Conservation (phyloP, 2,797 vertebrate species). For the Odontamblyopus lacepedii region DNA sequence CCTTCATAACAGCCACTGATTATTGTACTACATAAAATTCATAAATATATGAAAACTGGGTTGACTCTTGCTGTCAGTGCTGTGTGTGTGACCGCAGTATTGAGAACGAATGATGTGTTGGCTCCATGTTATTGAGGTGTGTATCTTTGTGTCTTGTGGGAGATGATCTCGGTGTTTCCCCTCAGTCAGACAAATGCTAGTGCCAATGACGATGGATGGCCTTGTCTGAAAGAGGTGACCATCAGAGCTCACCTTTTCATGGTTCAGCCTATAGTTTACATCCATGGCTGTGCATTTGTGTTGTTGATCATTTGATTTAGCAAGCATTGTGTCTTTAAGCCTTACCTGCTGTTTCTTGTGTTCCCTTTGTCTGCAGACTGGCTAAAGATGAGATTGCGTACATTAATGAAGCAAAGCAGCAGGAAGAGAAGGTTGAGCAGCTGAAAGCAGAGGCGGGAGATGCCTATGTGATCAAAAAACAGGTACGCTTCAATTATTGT, state of each 20-base stretch:
- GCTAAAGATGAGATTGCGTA: slow-evolving; percentile 90
- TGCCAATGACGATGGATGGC: slow-evolving; percentile 58
- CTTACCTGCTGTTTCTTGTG: slow-evolving; percentile 15
- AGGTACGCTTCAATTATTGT: slow-evolving; percentile 71
- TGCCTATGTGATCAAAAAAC: slow-evolving; percentile 91
- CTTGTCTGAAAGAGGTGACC: slow-evolving; percentile 54
- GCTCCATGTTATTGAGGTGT: slow-evolving; percentile 69
- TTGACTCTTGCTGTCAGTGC: not conserved
- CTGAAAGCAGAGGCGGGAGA: slow-evolving; percentile 87
- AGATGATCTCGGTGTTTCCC: slow-evolving; percentile 59
- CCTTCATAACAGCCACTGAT: not conserved
- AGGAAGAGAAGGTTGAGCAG: slow-evolving; percentile 90
- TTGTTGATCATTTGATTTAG: slow-evolving; percentile 37
- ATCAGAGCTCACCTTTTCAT: slow-evolving; percentile 39
- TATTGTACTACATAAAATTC: not conserved
- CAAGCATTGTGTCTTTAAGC: slow-evolving; percentile 29
- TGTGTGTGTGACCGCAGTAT: slow-evolving; percentile 60
- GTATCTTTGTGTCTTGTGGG: slow-evolving; percentile 68
- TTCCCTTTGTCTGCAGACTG: slow-evolving; percentile 74
- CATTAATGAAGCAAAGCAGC: slow-evolving; percentile 88
- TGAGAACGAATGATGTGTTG: slow-evolving; percentile 58
- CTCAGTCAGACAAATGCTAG: slow-evolving; percentile 35
- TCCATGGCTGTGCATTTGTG: slow-evolving; percentile 36
- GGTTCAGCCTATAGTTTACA: slow-evolving; percentile 26
- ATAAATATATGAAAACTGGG: not conserved